Percentiles rank a stretch among this genome's conserved stretches.
Conservation (phyloP, 2,113 vertebrate genomes). For the Nansenia antarctica region DNA sequence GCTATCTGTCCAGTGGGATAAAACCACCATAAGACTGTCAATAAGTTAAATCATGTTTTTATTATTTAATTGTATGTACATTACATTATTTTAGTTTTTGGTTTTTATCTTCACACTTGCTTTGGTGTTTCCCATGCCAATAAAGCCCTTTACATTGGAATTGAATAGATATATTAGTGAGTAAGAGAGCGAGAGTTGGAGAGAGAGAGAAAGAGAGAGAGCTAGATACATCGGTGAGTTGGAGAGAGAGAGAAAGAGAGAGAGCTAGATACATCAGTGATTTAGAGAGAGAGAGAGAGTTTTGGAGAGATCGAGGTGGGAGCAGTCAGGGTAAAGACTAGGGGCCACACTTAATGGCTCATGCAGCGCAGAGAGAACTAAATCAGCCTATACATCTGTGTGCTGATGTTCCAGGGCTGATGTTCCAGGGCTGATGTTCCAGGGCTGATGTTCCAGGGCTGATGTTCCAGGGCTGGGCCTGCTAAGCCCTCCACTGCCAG, state of each 20-base stretch:
- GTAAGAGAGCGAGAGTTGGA: background rate
- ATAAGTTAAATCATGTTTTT: too few relatives aligned
- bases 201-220: background rate
- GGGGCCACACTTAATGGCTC: slow-evolving; percentile 46
- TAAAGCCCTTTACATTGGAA: too few relatives aligned
- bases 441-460: slow-evolving; percentile 39
- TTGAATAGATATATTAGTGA: background rate
- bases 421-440: slow-evolving; percentile 42
- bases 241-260: background rate
- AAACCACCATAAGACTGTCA: too few relatives aligned
- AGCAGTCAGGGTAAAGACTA: background rate
- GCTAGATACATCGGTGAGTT: slow-evolving; percentile 3
- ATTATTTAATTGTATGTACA: too few relatives aligned
- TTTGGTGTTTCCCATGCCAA: too few relatives aligned
- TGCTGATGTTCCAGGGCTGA: slow-evolving; percentile 40
- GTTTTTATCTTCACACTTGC: too few relatives aligned
- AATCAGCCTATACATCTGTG: slow-evolving; percentile 57
- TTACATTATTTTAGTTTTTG: too few relatives aligned
- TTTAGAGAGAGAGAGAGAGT: slow-evolving; percentile 27
- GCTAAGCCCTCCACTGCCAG: slow-evolving; percentile 27
- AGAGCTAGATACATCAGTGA: slow-evolving; percentile 14
- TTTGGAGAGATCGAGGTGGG: slow-evolving; percentile 14
- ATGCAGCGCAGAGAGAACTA: slow-evolving; percentile 40
- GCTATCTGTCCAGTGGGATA: too few relatives aligned
- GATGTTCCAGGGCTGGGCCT: slow-evolving; percentile 40